A percentile compares a stretch with the other conserved stretches of the same genome.
phyloP scores from a whole-genome alignment of 2,888 invertebrate genomes.

The Pammene fasciana region DNA sequence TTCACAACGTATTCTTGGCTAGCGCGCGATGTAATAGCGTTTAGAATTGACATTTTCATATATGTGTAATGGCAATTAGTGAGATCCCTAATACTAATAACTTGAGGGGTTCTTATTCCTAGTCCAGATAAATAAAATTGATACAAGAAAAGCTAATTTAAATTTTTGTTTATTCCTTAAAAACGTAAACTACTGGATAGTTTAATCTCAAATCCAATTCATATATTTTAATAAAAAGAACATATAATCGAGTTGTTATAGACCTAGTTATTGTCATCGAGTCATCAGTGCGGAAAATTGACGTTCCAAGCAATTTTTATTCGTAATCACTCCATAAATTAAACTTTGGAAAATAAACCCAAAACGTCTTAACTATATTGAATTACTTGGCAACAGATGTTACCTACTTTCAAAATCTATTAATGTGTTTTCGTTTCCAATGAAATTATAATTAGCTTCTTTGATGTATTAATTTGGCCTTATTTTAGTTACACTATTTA shows the following conservation, averaged over 20 bases:
- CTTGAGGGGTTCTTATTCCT: neutral
- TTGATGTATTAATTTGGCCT: conserved; percentile 35
- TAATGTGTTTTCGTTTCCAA: conserved; percentile 18
- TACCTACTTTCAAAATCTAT: conserved; percentile 22
- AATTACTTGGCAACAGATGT: conserved; percentile 24
- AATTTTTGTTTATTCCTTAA: too few species aligned
- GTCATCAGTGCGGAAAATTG: neutral
- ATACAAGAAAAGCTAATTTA: too few species aligned
- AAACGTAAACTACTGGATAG: too few species aligned
- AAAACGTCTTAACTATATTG: neutral
- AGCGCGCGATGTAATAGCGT: conserved; percentile 70
- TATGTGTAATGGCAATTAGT: conserved; percentile 16
- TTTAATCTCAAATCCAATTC: too few species aligned
- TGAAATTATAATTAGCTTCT: conserved; percentile 18
- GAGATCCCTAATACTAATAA: neutral
- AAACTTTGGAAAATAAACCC: neutral
- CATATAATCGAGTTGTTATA: too few species aligned
- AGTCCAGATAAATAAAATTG: neutral
- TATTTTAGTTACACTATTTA: conserved; percentile 18
- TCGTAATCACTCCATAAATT: neutral
- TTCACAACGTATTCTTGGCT: conserved; percentile 77
- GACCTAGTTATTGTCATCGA: too few species aligned
- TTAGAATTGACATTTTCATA: conserved; percentile 34
- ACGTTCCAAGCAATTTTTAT: neutral
- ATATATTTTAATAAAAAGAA: too few species aligned